Evolutionary conservation across 2,113 vertebrate species (phyloP).

Genomic region (Nematolebias whitei): DNA sequence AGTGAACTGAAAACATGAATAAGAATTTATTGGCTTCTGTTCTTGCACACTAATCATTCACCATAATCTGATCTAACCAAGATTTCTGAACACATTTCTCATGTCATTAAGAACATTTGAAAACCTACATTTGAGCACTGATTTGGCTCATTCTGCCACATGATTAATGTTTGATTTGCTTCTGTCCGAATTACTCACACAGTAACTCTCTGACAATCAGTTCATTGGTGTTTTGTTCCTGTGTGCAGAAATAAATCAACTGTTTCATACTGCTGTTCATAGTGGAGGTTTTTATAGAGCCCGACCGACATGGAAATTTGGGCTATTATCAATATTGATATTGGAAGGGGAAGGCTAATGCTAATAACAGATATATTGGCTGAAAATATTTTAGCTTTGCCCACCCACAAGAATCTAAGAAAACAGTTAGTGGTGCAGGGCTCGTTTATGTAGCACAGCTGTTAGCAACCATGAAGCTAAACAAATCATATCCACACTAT

Average conservation of each 20-base stretch:
- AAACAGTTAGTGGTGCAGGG: too few relatives aligned
- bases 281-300: not conserved
- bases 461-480: too few relatives aligned
- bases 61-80: slow-evolving; percentile 13
- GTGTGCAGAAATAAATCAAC: slow-evolving; percentile 5
- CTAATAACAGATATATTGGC: too few relatives aligned
- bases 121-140: not conserved
- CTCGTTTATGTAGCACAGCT: too few relatives aligned
- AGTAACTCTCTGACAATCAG: not conserved
- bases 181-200: not conserved
- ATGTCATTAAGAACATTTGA: slow-evolving; percentile 1
- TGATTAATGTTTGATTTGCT: not conserved
- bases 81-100: slow-evolving; percentile 5
- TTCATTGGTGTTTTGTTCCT: slow-evolving; percentile 1
- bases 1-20: slow-evolving; percentile 51
- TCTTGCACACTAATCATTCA: slow-evolving; percentile 10
- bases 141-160: not conserved
- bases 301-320: too few relatives aligned
- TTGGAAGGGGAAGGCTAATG: too few relatives aligned
- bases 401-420: too few relatives aligned
- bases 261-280: not conserved
- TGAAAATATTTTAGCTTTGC: too few relatives aligned
- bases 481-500: too few relatives aligned
- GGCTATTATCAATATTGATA: too few relatives aligned
- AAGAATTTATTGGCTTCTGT: slow-evolving; percentile 40